Percentiles rank a stretch among this genome's conserved stretches.
phyloP scores from a whole-genome alignment of 1,140 invertebrate species.

The Drosophila bocqueti region DNA sequence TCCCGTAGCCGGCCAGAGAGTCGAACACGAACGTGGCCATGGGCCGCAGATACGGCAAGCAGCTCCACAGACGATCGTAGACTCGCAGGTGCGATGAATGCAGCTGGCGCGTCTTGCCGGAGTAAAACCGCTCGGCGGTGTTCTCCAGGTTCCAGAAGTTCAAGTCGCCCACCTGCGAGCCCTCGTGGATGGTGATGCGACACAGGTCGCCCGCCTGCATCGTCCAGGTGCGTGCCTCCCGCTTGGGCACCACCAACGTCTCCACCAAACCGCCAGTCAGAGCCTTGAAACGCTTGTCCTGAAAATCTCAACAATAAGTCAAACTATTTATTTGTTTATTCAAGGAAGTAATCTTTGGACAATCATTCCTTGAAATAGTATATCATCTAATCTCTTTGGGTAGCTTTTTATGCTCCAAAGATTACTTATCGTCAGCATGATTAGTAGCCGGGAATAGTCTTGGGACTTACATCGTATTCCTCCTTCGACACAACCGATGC shows the following conservation, averaged over 20 bases:
- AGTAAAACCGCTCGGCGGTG: constrained; percentile 85
- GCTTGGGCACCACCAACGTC: constrained; percentile 81
- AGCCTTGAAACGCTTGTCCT: constrained; percentile 72
- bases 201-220: constrained; percentile 84
- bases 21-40: constrained; percentile 86
- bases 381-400: background rate
- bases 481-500: constrained; percentile 71
- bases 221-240: constrained; percentile 83
- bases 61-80: constrained; percentile 86
- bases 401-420: background rate
- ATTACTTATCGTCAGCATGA: background rate
- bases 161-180: constrained; percentile 85
- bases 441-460: background rate
- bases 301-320: too few species aligned
- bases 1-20: constrained; percentile 84
- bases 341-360: background rate
- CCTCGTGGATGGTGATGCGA: constrained; percentile 83
- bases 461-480: constrained; percentile 72
- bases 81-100: constrained; percentile 85
- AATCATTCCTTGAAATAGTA: background rate
- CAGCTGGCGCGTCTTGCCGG: constrained; percentile 86
- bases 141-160: constrained; percentile 86
- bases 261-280: constrained; percentile 71
- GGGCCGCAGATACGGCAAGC: constrained; percentile 85
- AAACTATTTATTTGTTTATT: background rate